A percentile compares a stretch with the other conserved stretches of the same genome.
phyloP scores from a whole-genome alignment of 2,113 vertebrate species.

The Athene cunicularia region DNA sequence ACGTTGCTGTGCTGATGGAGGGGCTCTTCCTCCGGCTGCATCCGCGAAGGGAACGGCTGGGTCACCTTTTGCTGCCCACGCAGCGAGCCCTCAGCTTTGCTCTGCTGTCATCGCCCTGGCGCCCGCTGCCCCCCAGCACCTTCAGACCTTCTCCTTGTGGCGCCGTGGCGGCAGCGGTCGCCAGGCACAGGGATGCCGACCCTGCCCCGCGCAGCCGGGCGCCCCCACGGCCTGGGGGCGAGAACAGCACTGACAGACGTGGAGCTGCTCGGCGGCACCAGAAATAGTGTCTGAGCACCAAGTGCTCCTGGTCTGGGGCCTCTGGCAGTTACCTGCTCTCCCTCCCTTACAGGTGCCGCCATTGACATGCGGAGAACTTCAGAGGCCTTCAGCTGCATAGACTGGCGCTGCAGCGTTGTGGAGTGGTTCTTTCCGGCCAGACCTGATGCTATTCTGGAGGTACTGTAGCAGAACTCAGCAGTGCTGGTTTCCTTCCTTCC shows the following conservation, averaged over 20 bases:
- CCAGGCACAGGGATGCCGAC: neutral
- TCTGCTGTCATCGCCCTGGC: no score
- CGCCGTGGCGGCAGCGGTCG: neutral
- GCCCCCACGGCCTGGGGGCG: neutral
- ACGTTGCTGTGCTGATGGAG: neutral
- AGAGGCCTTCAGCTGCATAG: neutral
- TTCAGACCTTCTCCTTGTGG: neutral
- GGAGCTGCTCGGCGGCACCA: neutral
- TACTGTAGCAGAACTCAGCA: neutral
- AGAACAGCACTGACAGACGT: neutral
- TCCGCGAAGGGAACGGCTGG: neutral
- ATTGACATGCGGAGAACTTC: neutral
- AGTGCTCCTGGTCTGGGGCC: neutral
- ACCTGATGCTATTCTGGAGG: neutral
- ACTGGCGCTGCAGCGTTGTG: accelerated
- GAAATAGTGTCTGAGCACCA: neutral
- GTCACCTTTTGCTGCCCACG: neutral
- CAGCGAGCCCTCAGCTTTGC: no score
- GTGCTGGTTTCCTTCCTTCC: neutral
- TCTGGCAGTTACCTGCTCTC: neutral
- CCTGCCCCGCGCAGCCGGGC: neutral
- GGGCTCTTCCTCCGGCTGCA: neutral
- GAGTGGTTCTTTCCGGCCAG: no score
- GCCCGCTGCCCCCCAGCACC: no score
- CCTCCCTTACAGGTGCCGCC: neutral